Base-by-base conservation (phyloP, 1,140 invertebrate species). In the Drosophila subpulchrella region DNA sequence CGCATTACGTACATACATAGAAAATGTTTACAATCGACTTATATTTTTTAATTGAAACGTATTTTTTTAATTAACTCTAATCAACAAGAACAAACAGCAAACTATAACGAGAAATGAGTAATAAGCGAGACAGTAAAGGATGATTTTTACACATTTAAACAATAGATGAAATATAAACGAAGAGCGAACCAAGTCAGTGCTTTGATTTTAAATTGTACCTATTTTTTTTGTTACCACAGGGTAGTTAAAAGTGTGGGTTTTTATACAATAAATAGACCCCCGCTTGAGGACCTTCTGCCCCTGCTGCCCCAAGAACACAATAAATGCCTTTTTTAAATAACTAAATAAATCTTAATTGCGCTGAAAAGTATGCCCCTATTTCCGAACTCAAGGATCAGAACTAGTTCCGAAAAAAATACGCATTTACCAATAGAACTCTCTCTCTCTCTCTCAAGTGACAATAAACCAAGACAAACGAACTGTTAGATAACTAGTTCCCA, bases 21-120 rank as follows among this genome's bases (percentile, higher is more conserved):
- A 57, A 47, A 71, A 78, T 78, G 51, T 57, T 72, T 78, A 78
- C 57, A 77, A 75, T 56, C 75, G 51, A 77, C 53, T 78, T 70
- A 53, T 78, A 78, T 78, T 61, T 78, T 78, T 78, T 56, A 71
- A 78, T 77, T 77, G 55, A 78, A 55, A 39, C 67, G 32, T 71
- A 71, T 71, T 71, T 71, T 71, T 71, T 71, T 71, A 71, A 71
- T 63, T 44, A 67, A 58, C 62, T 62, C 11, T 27, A 68, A 68
- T 53, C 27, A 53, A 67, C 39, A 36, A 57, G 13, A 39, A 48
- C 11, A 58, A 65, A 15, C 38, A 61, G 53, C 48, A 55, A 55
- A 76, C 73, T 68, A 76, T 38, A 44, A 75, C n/a, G n/a, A 42
- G 13, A 38, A 56, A 42, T 17, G 42, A 68, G 38, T 46, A 17